These are phyloP conservation scores for Pinctada fucata DNA, from an alignment of 2,888 invertebrate species.

Conservation along the genomic window DNA sequence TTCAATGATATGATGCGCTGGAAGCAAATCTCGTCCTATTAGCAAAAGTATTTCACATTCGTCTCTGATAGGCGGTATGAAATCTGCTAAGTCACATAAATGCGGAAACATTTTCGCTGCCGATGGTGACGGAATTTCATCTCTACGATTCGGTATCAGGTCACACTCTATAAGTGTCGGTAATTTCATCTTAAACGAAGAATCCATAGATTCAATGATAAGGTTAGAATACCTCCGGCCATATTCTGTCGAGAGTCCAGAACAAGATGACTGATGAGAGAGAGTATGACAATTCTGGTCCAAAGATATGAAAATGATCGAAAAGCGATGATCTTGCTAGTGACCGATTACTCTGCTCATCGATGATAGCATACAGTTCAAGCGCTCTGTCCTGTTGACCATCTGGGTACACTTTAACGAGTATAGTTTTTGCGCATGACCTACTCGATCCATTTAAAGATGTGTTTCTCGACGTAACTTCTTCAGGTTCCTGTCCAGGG, in stretches of 20 bases:
- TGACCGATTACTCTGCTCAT: conserved; percentile 15
- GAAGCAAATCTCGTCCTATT: conserved; percentile 15
- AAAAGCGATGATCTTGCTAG: conserved; percentile 4
- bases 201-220: conserved; percentile 15
- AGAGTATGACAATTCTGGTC: neutral
- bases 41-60: conserved; percentile 1
- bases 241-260: neutral
- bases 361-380: neutral
- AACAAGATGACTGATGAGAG: conserved; percentile 10
- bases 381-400: neutral
- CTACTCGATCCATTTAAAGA: neutral
- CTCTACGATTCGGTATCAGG: conserved; percentile 1
- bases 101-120: conserved; percentile 1
- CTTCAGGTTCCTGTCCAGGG: neutral
- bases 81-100: neutral
- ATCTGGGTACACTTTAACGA: neutral
- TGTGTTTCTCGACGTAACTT: neutral
- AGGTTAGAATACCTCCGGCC: neutral
- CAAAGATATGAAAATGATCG: neutral
- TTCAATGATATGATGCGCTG: conserved; percentile 20
- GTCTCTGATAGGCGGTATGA: neutral
- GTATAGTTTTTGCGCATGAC: neutral
- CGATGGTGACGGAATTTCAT: conserved; percentile 6
- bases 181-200: neutral
- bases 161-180: conserved; percentile 13